Evolutionary conservation across 2,797 vertebrate genomes (phyloP).

Genomic region (Darevskia nairensis): DNA sequence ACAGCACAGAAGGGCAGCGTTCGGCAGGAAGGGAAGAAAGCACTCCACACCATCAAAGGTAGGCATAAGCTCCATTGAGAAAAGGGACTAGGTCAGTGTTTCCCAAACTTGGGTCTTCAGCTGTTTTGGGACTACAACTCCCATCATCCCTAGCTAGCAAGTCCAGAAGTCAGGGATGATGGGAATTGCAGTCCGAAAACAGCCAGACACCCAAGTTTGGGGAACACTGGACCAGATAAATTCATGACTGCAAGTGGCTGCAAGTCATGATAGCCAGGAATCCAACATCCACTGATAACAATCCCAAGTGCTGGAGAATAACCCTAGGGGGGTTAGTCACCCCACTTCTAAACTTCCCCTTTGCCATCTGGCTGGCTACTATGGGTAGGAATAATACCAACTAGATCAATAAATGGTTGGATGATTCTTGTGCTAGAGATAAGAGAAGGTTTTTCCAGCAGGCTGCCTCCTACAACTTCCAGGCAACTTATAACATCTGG

Average conservation of each 20-base stretch:
- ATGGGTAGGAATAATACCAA: neutral
- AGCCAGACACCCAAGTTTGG: no score
- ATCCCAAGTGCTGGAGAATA: neutral
- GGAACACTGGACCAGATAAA: neutral
- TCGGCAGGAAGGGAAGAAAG: neutral
- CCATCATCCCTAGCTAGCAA: no score
- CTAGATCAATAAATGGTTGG: neutral
- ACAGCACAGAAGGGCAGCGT: no score
- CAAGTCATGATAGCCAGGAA: neutral
- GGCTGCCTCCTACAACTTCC: neutral
- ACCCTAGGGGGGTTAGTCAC: neutral
- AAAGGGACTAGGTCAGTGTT: neutral
- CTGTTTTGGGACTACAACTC: no score
- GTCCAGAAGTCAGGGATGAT: no score
- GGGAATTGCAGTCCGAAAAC: no score
- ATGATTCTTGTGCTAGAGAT: neutral
- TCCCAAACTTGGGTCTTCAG: no score
- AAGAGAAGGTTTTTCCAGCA: neutral
- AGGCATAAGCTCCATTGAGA: neutral
- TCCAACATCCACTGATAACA: neutral
- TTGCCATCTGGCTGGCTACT: neutral
- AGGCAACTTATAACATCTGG: neutral
- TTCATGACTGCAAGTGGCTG: neutral
- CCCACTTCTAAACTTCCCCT: neutral
- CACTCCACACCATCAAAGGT: neutral